Base-by-base conservation (phyloP, 2,113 vertebrate genomes). In the Myxocyprinus asiaticus region DNA sequence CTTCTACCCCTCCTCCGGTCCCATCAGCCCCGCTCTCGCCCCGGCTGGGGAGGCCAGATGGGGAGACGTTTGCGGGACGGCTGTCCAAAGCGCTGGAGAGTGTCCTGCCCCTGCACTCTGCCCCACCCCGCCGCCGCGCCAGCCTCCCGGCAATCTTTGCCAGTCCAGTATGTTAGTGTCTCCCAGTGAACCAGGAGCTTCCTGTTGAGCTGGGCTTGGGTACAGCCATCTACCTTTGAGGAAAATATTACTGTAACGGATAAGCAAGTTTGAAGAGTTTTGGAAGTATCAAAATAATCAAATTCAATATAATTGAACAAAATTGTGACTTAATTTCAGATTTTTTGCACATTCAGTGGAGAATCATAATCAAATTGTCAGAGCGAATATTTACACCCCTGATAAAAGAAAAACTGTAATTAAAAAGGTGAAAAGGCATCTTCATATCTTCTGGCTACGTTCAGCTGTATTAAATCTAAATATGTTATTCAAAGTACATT, bases 31-130 rank as follows among this genome's bases (percentile, higher is more conserved):
- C 94, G 87, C 89, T 89, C 88, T 92, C 91, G 89, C 92, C 93
- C 91, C 85, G 85, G 89, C 93, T 93, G 89, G 91, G 94, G 90
- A 88, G 89, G 56, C 66, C 86, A 81, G 94, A 94, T 87, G 94
- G 95, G 90, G 95, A 98, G 91, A 96, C 95, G 82, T 98, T 98
- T 89, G 95, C 95, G 15, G 94, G 95, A 91, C 96, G 96, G 87
- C 97, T 99, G 91, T 98, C 96, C 92, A 95, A 95, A 93, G 97
- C 96, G 84, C 90, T 98, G 95, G 96, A 99, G 93, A 93, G 94
- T 82, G 94, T 99, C 91, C 94, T 98, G 85, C 97, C 98, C 88
- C 94, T 98, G 91, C 95, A 95, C 87, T 92, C 94, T 82, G 88
- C 94, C 90, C 91, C 92, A 81, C 93, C 94, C 91, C 90, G 91